Base-by-base conservation (phyloP, 2,888 invertebrate genomes). In the Drosophila hamatofila region DNA sequence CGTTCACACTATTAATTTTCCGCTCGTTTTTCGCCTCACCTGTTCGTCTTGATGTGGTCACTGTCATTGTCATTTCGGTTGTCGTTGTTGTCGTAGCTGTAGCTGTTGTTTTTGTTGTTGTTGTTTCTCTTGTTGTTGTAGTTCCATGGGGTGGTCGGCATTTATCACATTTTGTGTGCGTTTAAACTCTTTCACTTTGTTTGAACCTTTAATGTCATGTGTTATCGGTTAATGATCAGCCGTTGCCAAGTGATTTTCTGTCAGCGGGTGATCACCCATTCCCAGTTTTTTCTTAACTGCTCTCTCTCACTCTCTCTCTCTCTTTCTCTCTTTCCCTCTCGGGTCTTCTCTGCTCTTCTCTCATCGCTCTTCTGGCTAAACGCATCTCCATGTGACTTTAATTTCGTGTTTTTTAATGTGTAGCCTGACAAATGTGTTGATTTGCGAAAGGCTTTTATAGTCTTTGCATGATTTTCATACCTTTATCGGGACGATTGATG, bases 221-320 rank as follows among this genome's bases (percentile, higher is more conserved):
- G 91, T 91, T 91, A 91, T 91, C 91, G 85, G 91, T 89, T 88
- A 78, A 82, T 83, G 88, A 91, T 91, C 91, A 90, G 88, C 84
- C 80, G 86, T 81, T 83, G 74, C 77, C 83, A 79, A 84, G 82
- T 83, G 82, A 87, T 88, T 84, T 82, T 87, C 81, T 86, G 87
- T 84, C 89, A 87, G 84, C 89, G 89, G 87, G 87, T 80, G 87
- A 81, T 83, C 87, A 57, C 59, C 81, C 69, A 55, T 55, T 56
- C 56, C 27, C 66, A 48, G 37, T 58, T 25, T 18, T n/a, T 46
- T 18, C 11, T 46, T 59, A 30, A 30, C 23, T 39, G 21, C 37
- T 30, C 37, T 54, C 37, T 9, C 16, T 3, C 16, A 3, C 18
- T 30, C 27, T 18, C 18, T 62, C 14, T 46, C 0, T 33, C 33